Evolutionary conservation across 2,888 invertebrate genomes (phyloP).

Genomic region (Leptodirus hochenwartii): DNA sequence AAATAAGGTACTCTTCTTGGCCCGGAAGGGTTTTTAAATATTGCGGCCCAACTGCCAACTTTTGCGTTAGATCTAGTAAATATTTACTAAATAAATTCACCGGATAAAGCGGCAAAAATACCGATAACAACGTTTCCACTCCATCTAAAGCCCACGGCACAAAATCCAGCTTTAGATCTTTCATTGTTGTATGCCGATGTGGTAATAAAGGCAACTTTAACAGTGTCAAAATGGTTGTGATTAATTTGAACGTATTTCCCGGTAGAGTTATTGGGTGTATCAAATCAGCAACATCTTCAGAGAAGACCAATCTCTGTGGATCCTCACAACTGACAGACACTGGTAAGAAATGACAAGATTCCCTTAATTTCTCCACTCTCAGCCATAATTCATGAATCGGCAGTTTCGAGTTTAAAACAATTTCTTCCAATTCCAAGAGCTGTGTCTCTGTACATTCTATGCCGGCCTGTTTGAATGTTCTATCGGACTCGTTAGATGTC

Average conservation of each 20-base stretch:
- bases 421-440: slow-evolving; percentile 39
- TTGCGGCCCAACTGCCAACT: slow-evolving; percentile 37
- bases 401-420: slow-evolving; percentile 38
- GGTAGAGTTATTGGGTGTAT: slow-evolving; percentile 45
- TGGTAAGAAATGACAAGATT: slow-evolving; percentile 51
- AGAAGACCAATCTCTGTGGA: slow-evolving; percentile 45
- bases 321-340: slow-evolving; percentile 31
- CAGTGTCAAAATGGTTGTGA: slow-evolving; percentile 35
- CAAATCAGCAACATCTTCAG: slow-evolving; percentile 44
- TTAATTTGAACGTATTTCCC: slow-evolving; percentile 38
- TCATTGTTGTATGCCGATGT: slow-evolving; percentile 27
- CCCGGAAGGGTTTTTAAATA: slow-evolving; percentile 39
- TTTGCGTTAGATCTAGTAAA: slow-evolving; percentile 25
- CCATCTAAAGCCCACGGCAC: slow-evolving; percentile 31
- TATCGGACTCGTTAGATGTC: slow-evolving; percentile 19
- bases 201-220: slow-evolving; percentile 41
- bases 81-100: slow-evolving; percentile 21
- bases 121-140: slow-evolving; percentile 30
- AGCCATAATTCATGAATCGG: slow-evolving; percentile 59
- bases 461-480: slow-evolving; percentile 12
- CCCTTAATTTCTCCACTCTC: slow-evolving; percentile 54
- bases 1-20: slow-evolving; percentile 37
- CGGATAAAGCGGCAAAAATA: slow-evolving; percentile 23
- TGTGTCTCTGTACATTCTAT: slow-evolving; percentile 25
- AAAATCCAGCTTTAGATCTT: slow-evolving; percentile 25